These are phyloP conservation scores for Streblospio benedicti DNA, from an alignment of 1,140 invertebrate species.

Conservation along the genomic window DNA sequence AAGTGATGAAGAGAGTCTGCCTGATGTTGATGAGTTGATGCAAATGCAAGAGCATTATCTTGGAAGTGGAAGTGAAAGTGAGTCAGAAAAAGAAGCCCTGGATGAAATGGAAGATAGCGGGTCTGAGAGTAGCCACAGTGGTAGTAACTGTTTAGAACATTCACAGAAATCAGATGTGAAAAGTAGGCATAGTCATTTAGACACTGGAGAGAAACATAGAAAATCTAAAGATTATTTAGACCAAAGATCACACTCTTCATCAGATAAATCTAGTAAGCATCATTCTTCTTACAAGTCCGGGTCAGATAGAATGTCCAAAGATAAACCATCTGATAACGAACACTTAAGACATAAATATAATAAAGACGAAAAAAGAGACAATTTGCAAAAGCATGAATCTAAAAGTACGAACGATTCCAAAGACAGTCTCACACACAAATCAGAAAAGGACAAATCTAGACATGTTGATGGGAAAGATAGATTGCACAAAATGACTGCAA, in stretches of 20 bases:
- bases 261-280: not conserved
- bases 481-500: not conserved
- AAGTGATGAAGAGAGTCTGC: no score
- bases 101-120: no score
- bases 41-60: no score
- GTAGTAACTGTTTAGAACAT: no score
- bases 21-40: no score
- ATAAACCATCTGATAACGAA: not conserved
- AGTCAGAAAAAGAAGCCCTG: no score
- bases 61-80: no score
- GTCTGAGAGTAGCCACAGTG: no score
- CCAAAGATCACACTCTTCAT: slow-evolving; percentile 13
- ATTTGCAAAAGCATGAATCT: slow-evolving; percentile 3
- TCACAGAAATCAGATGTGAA: no score
- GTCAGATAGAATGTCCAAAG: not conserved
- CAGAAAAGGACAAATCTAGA: not conserved
- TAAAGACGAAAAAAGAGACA: slow-evolving; percentile 8
- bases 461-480: not conserved
- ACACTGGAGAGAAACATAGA: no score
- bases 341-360: not conserved
- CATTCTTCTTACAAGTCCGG: not conserved
- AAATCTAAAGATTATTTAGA: slow-evolving; percentile 11
- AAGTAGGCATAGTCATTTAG: no score
- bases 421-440: not conserved
- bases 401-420: not conserved